Conservation (phyloP, 2,888 invertebrate species). For the Neuroscelio doddi region DNA sequence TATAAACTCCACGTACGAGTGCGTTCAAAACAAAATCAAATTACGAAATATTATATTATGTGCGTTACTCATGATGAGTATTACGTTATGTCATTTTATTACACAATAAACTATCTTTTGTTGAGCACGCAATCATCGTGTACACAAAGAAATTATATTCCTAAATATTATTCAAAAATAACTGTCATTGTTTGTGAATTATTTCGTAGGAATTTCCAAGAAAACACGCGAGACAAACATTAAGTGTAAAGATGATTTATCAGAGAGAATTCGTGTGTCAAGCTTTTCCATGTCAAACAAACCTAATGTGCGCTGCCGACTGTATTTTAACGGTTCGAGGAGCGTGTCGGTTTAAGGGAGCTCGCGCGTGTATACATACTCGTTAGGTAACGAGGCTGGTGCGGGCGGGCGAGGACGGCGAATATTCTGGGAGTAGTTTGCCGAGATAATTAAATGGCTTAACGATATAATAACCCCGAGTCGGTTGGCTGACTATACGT, state of each 20-base stretch:
- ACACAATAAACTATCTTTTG: no score
- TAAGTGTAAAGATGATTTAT: conserved; percentile 38
- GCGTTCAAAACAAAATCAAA: not conserved
- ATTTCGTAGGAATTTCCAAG: no score
- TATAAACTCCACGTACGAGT: conserved; percentile 6
- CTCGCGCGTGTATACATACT: conserved; percentile 44
- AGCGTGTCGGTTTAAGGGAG: conserved; percentile 50
- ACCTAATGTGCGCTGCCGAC: conserved; percentile 59
- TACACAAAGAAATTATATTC: no score
- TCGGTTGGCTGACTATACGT: conserved; percentile 58
- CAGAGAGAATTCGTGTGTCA: conserved; percentile 47
- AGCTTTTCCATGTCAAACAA: conserved; percentile 55
- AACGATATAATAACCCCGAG: conserved; percentile 71
- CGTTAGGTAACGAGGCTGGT: conserved; percentile 38
- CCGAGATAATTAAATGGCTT: conserved; percentile 72
- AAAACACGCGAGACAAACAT: no score
- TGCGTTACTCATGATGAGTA: no score
- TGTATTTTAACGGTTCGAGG: conserved; percentile 57
- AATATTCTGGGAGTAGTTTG: conserved; percentile 70
- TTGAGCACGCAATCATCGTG: no score
- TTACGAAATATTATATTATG: not conserved
- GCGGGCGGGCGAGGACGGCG: conserved; percentile 51
- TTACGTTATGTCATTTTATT: no score
- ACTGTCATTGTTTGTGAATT: no score
- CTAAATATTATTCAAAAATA: no score